Conservation (phyloP, 2,797 vertebrate species). For the Rachycentron canadum region DNA sequence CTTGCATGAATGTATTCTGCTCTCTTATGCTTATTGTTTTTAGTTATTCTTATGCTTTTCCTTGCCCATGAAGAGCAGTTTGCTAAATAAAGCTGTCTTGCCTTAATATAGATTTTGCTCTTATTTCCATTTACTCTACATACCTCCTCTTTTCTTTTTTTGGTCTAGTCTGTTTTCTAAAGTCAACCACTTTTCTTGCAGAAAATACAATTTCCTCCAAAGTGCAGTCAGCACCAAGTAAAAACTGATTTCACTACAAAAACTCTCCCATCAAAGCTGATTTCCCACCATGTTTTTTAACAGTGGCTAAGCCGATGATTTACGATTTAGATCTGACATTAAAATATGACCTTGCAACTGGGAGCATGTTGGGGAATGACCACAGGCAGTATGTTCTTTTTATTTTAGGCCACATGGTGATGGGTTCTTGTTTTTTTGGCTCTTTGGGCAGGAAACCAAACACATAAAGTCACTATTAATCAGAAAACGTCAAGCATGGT, state of each 20-base stretch:
- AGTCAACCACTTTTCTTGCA: background rate
- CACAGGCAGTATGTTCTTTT: slow-evolving; percentile 14
- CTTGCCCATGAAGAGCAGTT: too few relatives aligned
- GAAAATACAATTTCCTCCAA: slow-evolving; percentile 1
- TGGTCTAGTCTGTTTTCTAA: background rate
- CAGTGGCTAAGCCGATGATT: slow-evolving; percentile 8
- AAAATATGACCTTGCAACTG: slow-evolving; percentile 33
- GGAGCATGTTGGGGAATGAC: slow-evolving; percentile 17
- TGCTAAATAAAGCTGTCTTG: background rate
- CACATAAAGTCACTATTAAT: slow-evolving; percentile 14
- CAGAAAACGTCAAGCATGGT: slow-evolving; percentile 9
- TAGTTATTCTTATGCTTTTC: too few relatives aligned
- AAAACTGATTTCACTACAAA: background rate
- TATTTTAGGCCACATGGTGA: slow-evolving; percentile 34
- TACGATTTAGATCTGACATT: slow-evolving; percentile 30
- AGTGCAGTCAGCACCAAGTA: background rate
- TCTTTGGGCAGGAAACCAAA: slow-evolving; percentile 9
- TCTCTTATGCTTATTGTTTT: too few relatives aligned
- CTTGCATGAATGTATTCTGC: too few relatives aligned
- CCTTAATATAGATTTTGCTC: background rate
- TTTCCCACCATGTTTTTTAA: slow-evolving; percentile 5
- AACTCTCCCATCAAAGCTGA: background rate
- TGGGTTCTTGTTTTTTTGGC: slow-evolving; percentile 3
- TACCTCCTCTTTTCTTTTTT: background rate
- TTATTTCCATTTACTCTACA: background rate